phyloP scores from a whole-genome alignment of 2,113 vertebrate species.

The Seriola dumerili region DNA sequence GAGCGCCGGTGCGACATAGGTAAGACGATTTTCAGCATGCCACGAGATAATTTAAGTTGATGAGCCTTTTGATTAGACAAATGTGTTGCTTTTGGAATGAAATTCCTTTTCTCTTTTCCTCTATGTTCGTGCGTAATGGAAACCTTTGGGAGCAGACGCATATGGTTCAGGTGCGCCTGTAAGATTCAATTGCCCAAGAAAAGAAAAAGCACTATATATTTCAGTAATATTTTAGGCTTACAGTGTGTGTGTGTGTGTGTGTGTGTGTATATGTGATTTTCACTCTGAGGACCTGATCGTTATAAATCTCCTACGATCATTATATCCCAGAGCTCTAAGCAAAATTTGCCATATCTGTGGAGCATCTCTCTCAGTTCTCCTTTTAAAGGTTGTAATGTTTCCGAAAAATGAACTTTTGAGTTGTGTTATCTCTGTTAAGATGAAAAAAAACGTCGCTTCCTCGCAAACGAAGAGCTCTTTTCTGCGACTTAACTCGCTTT shows the following conservation, averaged over 20 bases:
- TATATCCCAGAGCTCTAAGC: neutral
- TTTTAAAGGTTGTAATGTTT: neutral
- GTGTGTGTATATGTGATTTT: neutral
- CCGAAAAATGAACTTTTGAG: conserved; percentile 59
- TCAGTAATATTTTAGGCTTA: neutral
- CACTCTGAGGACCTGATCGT: neutral
- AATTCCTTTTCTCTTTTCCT: neutral
- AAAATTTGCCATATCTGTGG: neutral
- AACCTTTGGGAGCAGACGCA: conserved; percentile 32
- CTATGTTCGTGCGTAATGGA: conserved; percentile 57
- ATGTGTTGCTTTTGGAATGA: conserved; percentile 9
- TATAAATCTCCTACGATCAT: neutral
- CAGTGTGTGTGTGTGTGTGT: neutral
- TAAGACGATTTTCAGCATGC: conserved; percentile 1
- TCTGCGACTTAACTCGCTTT: conserved; percentile 31
- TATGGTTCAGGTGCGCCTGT: conserved; percentile 65
- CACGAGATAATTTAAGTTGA: neutral
- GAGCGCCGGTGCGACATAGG: conserved; percentile 63
- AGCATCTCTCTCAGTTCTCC: neutral
- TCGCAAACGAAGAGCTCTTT: neutral
- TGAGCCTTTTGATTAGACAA: neutral
- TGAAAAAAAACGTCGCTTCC: neutral
- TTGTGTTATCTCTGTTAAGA: neutral
- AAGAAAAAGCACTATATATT: neutral
- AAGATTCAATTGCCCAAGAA: neutral